These are phyloP conservation scores for Threskiornis aethiopicus DNA, from an alignment of 2,797 vertebrate species.

Conservation along the genomic window DNA sequence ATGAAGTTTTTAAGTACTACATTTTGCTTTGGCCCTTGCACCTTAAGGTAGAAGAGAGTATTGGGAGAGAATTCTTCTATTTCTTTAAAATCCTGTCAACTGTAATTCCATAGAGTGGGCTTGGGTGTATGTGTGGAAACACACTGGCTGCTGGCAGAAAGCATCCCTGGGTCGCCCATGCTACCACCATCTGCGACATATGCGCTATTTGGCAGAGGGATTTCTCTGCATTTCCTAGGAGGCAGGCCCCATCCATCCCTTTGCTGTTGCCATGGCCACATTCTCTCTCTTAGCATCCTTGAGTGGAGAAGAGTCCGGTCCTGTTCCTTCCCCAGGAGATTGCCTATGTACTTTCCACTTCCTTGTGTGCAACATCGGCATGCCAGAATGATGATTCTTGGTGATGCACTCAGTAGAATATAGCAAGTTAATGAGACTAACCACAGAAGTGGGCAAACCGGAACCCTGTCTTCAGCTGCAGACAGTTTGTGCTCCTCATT, in stretches of 20 bases:
- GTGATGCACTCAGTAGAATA: neutral
- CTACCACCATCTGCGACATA: conserved; percentile 23
- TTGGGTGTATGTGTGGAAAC: neutral
- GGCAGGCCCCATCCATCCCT: neutral
- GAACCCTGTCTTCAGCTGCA: neutral
- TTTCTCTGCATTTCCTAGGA: neutral
- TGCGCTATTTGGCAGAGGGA: neutral
- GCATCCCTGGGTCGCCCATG: neutral
- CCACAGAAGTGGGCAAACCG: neutral
- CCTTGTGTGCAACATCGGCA: neutral
- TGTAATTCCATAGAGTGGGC: neutral
- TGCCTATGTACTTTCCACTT: neutral
- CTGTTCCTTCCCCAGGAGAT: neutral
- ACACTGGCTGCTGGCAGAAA: conserved; percentile 19
- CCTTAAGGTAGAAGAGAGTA: neutral
- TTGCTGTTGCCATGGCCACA: conserved; percentile 50
- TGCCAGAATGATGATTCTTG: neutral
- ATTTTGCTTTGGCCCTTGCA: neutral
- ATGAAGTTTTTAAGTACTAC: neutral
- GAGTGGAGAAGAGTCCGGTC: neutral
- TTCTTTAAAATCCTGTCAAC: neutral
- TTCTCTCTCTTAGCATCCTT: neutral
- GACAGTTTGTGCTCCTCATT: neutral
- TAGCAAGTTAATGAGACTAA: neutral
- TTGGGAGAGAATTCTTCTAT: neutral